phyloP scores from a whole-genome alignment of 2,888 invertebrate species.

The Leucophenga maculata region DNA sequence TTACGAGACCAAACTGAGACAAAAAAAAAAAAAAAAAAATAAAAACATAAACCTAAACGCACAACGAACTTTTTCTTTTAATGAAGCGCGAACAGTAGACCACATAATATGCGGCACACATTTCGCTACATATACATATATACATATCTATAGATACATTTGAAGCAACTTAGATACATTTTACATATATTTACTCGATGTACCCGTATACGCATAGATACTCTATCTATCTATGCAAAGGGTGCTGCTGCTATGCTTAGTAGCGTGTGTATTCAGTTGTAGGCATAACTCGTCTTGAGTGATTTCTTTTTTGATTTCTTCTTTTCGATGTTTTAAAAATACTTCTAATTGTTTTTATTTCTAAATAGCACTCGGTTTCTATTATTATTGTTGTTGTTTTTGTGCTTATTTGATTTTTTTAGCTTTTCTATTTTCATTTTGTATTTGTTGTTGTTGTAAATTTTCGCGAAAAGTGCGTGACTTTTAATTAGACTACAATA shows the following conservation, averaged over 20 bases:
- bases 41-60: slow-evolving; percentile 22
- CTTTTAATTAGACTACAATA: slow-evolving; percentile 58
- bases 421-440: slow-evolving; percentile 7
- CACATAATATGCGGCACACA: slow-evolving; percentile 64
- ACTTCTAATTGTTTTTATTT: slow-evolving; percentile 32
- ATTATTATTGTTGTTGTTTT: slow-evolving; percentile 26
- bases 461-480: slow-evolving; percentile 56
- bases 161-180: slow-evolving; percentile 46
- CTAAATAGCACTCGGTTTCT: slow-evolving; percentile 48
- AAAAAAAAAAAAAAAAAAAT: too few relatives aligned
- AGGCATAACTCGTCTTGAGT: slow-evolving; percentile 19
- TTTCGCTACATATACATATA: slow-evolving; percentile 38
- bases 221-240: slow-evolving; percentile 31
- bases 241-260: too few relatives aligned
- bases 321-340: slow-evolving; percentile 61
- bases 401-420: slow-evolving; percentile 31
- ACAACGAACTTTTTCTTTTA: slow-evolving; percentile 49
- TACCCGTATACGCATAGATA: too few relatives aligned
- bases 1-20: neutral
- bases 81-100: slow-evolving; percentile 63
- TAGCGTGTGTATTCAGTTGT: slow-evolving; percentile 34
- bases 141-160: slow-evolving; percentile 25
- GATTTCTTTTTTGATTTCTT: slow-evolving; percentile 27
- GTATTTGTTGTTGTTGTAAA: slow-evolving; percentile 30
- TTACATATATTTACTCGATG: too few relatives aligned